Evolutionary conservation across 2,113 vertebrate genomes (phyloP).

Genomic region (Elgaria multicarinata): DNA sequence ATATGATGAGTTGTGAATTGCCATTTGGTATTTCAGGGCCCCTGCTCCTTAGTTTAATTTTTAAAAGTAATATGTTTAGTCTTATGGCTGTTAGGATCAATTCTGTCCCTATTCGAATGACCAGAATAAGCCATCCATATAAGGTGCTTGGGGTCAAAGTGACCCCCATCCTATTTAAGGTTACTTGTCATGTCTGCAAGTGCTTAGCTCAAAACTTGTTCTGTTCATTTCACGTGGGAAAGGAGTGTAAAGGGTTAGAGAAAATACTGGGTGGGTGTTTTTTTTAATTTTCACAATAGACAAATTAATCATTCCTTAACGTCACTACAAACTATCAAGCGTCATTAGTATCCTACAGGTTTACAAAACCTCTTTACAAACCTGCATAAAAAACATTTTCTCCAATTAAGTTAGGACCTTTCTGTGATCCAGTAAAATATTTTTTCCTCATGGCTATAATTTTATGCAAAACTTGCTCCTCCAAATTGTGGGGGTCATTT

Average conservation of each 20-base stretch:
- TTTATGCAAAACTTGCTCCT: neutral
- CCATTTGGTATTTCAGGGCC: neutral
- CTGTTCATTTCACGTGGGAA: neutral
- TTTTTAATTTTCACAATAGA: neutral
- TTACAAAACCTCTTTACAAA: too few species aligned
- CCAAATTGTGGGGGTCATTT: neutral
- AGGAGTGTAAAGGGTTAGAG: neutral
- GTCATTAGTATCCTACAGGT: too few species aligned
- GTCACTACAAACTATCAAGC: too few species aligned
- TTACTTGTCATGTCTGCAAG: neutral
- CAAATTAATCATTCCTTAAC: too few species aligned
- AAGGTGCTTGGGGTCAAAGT: neutral
- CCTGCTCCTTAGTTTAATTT: neutral
- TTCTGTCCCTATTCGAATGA: neutral
- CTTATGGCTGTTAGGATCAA: neutral
- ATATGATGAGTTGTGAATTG: neutral
- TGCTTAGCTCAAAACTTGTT: neutral
- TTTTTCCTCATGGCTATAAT: neutral
- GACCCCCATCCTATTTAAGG: neutral
- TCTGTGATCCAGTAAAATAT: too few species aligned
- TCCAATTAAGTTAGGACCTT: too few species aligned
- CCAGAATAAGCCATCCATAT: neutral
- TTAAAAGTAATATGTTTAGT: neutral
- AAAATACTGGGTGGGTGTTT: too few species aligned
- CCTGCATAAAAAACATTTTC: too few species aligned